These are phyloP conservation scores for Pantherophis vulpinus DNA, from an alignment of 2,797 vertebrate genomes.

Conservation along the genomic window DNA sequence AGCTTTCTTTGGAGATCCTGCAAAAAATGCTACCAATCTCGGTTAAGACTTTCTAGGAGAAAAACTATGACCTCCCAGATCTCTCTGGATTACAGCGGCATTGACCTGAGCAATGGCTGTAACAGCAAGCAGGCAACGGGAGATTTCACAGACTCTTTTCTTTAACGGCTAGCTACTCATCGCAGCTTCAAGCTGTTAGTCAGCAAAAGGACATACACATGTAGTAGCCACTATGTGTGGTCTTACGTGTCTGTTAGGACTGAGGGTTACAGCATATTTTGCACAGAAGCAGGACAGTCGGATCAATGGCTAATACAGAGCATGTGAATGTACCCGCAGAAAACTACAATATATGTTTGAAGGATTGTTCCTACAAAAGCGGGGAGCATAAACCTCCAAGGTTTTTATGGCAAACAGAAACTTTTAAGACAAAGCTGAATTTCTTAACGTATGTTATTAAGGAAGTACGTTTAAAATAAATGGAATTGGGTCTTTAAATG, in stretches of 20 bases:
- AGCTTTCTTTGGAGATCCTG: background rate
- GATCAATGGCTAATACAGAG: background rate
- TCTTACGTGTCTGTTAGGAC: background rate
- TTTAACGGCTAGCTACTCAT: background rate
- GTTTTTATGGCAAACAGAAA: background rate
- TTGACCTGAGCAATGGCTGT: background rate
- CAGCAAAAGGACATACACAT: background rate
- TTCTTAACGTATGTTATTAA: fast-evolving
- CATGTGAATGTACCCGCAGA: background rate
- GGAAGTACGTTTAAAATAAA: background rate
- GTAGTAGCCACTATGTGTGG: background rate
- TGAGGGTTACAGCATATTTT: background rate
- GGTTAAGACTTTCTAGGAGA: background rate
- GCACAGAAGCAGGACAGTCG: background rate
- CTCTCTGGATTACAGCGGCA: background rate
- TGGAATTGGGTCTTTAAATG: background rate
- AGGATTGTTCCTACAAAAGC: background rate
- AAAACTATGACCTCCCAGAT: background rate
- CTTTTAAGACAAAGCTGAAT: background rate
- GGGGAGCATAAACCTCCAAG: background rate
- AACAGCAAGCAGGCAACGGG: background rate
- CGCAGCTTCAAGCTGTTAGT: background rate
- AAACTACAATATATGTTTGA: background rate
- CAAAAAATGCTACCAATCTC: background rate
- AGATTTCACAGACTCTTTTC: background rate